phyloP scores from a whole-genome alignment of 2,113 vertebrate species.

The Phrynosoma platyrhinos region DNA sequence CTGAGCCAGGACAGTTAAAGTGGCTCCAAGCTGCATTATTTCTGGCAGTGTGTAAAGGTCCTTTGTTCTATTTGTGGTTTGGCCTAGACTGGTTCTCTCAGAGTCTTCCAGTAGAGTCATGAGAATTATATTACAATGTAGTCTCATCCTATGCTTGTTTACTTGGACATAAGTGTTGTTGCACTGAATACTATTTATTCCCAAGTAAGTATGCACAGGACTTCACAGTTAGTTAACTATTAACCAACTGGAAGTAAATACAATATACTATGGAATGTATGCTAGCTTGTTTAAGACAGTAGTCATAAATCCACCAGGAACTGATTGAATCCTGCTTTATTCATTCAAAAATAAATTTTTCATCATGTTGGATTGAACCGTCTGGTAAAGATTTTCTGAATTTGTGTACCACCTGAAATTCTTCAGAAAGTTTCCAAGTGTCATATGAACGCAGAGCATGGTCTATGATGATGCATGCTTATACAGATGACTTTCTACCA shows the following conservation, averaged over 20 bases:
- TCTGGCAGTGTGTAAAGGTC: too few relatives aligned
- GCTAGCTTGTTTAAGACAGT: not conserved
- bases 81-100: not conserved
- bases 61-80: not conserved
- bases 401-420: not conserved
- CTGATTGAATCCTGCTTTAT: not conserved
- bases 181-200: not conserved
- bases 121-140: not conserved
- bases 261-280: not conserved
- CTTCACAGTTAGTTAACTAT: not conserved
- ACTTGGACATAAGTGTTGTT: not conserved
- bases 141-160: not conserved
- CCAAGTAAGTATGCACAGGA: not conserved
- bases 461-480: not conserved
- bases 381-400: not conserved
- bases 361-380: not conserved
- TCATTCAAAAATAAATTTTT: not conserved
- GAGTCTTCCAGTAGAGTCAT: too few relatives aligned
- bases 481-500: too few relatives aligned
- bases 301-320: not conserved
- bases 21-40: too few relatives aligned
- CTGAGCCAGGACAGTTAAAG: too few relatives aligned
- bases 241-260: not conserved
- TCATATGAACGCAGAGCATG: too few relatives aligned
- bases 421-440: not conserved